A percentile compares a stretch with the other conserved stretches of the same genome.
These are phyloP conservation scores for Apamea anceps DNA, from an alignment of 2,888 invertebrate genomes.

Conservation along the genomic window DNA sequence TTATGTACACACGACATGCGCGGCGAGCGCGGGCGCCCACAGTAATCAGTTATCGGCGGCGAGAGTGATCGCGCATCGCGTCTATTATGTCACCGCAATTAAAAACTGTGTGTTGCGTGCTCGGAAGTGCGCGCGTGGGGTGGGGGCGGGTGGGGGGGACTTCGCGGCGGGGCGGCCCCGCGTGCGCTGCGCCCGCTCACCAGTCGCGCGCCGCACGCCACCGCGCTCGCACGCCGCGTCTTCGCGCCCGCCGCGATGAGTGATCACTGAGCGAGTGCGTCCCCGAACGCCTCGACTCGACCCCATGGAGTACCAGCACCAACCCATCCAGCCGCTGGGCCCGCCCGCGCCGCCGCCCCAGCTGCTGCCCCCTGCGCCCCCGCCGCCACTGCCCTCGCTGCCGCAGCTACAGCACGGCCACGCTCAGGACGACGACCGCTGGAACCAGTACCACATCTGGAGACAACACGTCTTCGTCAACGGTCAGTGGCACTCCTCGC, in stretches of 20 bases:
- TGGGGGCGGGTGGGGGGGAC: constrained; percentile 52
- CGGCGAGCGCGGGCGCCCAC: constrained; percentile 67
- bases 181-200: constrained; percentile 72
- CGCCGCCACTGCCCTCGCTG: constrained; percentile 92
- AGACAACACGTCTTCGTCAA: constrained; percentile 95
- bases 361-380: constrained; percentile 89
- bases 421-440: constrained; percentile 91
- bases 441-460: constrained; percentile 95
- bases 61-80: constrained; percentile 81
- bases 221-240: constrained; percentile 76
- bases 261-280: constrained; percentile 82
- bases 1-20: constrained; percentile 68
- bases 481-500: constrained; percentile 89
- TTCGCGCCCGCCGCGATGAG: constrained; percentile 84
- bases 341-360: constrained; percentile 92
- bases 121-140: constrained; percentile 62
- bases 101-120: constrained; percentile 76
- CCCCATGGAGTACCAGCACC: constrained; percentile 89
- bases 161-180: constrained; percentile 62
- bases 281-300: constrained; percentile 76
- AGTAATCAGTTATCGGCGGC: constrained; percentile 75
- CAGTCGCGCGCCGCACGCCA: constrained; percentile 80
- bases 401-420: constrained; percentile 91
- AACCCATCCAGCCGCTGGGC: constrained; percentile 90
- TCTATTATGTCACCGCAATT: constrained; percentile 82